Evolutionary conservation across 2,888 invertebrate genomes (phyloP).

Genomic region (Linnaemya vulpina): DNA sequence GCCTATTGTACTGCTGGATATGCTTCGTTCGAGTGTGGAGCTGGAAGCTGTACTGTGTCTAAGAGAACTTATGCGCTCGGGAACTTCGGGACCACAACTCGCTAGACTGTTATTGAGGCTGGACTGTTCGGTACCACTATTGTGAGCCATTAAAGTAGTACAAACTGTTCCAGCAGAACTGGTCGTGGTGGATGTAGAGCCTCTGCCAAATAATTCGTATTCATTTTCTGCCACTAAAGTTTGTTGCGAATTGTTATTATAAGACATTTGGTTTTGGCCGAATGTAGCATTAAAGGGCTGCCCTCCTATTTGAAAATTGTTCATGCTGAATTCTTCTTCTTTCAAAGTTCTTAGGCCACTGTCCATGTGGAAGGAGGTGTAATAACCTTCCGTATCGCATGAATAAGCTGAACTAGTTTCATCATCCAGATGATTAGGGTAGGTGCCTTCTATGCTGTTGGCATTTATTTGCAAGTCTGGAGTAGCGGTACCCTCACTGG

Average conservation of each 20-base stretch:
- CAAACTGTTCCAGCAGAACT: conserved; percentile 96
- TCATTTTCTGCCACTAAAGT: conserved; percentile 92
- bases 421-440: conserved; percentile 86
- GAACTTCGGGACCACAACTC: conserved; percentile 88
- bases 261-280: conserved; percentile 84
- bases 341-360: conserved; percentile 94
- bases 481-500: conserved; percentile 92
- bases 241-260: conserved; percentile 88
- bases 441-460: conserved; percentile 84
- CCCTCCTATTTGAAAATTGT: conserved; percentile 89
- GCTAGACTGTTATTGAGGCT: conserved; percentile 84
- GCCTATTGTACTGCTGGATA: conserved; percentile 83
- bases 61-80: conserved; percentile 91
- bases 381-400: conserved; percentile 98
- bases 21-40: conserved; percentile 85
- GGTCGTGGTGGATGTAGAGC: conserved; percentile 94
- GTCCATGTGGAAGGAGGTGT: conserved; percentile 98
- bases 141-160: conserved; percentile 89
- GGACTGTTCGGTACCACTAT: conserved; percentile 83
- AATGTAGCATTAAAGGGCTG: conserved; percentile 84
- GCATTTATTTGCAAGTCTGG: conserved; percentile 89
- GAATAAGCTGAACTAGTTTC: conserved; percentile 96
- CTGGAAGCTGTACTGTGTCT: conserved; percentile 84
- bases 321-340: conserved; percentile 87
- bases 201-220: conserved; percentile 95